Evolutionary conservation across 37 sponge, comb jelly and placozoan species (phyloP).

Genomic region (Aplysina aerophoba): DNA sequence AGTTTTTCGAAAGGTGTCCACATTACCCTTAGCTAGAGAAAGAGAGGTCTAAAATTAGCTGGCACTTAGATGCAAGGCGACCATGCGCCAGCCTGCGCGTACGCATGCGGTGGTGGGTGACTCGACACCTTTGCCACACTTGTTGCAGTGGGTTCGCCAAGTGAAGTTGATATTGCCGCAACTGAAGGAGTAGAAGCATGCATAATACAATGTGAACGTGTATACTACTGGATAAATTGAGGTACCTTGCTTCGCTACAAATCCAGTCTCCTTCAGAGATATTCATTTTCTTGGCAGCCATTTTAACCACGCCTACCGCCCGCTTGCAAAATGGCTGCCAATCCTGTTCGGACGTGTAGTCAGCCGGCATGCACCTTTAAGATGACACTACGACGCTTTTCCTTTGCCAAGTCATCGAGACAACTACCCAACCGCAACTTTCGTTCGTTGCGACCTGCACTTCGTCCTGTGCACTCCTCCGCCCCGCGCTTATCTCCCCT

Average conservation of each 20-base stretch:
- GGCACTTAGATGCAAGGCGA: not conserved
- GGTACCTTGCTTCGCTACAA: slow-evolving; percentile 80
- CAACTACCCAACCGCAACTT: too few species aligned
- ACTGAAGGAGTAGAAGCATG: slow-evolving; percentile 43
- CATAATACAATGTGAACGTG: not conserved
- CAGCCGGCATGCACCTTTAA: too few species aligned
- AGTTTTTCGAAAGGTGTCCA: slow-evolving; percentile 79
- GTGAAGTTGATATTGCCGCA: slow-evolving; percentile 97
- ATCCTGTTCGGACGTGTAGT: too few species aligned
- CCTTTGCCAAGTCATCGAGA: too few species aligned
- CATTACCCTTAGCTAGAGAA: slow-evolving; percentile 69
- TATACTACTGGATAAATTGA: not conserved
- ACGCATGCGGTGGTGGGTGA: not conserved
- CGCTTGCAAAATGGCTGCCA: too few species aligned
- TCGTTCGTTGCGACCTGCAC: too few species aligned
- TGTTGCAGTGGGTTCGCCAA: slow-evolving; percentile 86
- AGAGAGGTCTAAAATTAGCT: not conserved
- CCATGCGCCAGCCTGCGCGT: slow-evolving; percentile 11
- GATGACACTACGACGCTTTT: too few species aligned
- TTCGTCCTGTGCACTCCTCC: too few species aligned
- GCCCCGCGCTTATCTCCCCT: not conserved
- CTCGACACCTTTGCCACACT: slow-evolving; percentile 85
- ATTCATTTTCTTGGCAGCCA: slow-evolving; percentile 46
- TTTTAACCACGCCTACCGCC: too few species aligned
- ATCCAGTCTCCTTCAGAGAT: slow-evolving; percentile 98